A percentile compares a stretch with the other conserved stretches of the same genome.
These are phyloP conservation scores for Osmoderma eremita DNA, from an alignment of 2,888 invertebrate species.

Conservation along the genomic window DNA sequence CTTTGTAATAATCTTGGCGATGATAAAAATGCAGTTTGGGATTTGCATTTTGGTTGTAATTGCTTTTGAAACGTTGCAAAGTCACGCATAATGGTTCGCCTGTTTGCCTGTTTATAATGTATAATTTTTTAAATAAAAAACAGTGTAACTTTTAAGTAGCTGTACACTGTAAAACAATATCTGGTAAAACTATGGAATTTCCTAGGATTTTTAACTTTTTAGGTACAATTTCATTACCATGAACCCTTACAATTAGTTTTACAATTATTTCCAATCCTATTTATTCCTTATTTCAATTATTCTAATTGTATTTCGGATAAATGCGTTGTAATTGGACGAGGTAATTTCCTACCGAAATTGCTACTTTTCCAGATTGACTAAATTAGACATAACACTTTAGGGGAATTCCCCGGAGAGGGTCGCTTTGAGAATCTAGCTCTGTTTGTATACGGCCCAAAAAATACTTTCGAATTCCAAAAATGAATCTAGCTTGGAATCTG, in stretches of 20 bases:
- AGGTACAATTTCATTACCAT: too few species aligned
- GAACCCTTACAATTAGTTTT: too few species aligned
- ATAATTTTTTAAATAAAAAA: conserved; percentile 18
- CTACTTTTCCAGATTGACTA: conserved; percentile 16
- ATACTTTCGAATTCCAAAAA: too few species aligned
- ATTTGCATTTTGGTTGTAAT: conserved; percentile 13
- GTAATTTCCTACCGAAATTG: background rate
- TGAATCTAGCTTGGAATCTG: too few species aligned
- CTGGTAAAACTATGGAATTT: too few species aligned
- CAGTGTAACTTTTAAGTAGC: background rate
- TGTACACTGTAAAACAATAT: too few species aligned
- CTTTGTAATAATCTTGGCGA: conserved; percentile 15
- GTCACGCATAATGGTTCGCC: conserved; percentile 5
- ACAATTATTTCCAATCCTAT: too few species aligned
- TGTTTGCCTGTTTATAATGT: background rate
- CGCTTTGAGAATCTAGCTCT: too few species aligned
- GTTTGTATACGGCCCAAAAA: too few species aligned
- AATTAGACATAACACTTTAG: conserved; percentile 22
- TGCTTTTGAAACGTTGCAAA: conserved; percentile 16
- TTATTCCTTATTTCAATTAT: too few species aligned
- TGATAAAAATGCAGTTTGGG: conserved; percentile 15
- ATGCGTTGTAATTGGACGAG: background rate
- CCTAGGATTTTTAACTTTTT: too few species aligned
- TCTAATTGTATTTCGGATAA: too few species aligned
- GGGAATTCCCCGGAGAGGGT: conserved; percentile 3